Conservation (phyloP, 2,888 invertebrate genomes). For the Proisotoma minuta region DNA sequence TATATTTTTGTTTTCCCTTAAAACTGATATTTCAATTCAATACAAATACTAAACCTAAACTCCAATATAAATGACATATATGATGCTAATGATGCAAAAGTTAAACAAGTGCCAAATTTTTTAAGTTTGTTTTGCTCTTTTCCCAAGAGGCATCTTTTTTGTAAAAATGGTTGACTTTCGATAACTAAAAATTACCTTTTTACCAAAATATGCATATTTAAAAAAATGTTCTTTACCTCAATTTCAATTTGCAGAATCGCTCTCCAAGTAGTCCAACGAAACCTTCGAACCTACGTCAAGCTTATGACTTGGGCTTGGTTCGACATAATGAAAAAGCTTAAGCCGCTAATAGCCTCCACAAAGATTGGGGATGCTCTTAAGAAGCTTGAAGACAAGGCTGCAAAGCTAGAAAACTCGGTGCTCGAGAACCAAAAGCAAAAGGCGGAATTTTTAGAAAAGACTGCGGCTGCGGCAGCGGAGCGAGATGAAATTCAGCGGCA, state of each 20-base stretch:
- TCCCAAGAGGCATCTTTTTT: no score
- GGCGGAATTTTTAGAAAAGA: conserved; percentile 91
- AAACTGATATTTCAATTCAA: no score
- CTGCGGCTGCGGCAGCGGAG: conserved; percentile 85
- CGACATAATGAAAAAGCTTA: conserved; percentile 37
- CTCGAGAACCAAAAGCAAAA: conserved; percentile 68
- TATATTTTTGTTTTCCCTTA: no score
- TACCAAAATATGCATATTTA: neutral
- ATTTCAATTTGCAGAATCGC: no score
- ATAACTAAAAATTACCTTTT: no score
- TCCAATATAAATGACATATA: no score
- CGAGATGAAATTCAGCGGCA: conserved; percentile 82
- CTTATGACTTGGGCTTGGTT: conserved; percentile 41
- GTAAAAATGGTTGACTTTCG: no score
- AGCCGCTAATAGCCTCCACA: conserved; percentile 36
- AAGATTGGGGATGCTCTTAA: conserved; percentile 40
- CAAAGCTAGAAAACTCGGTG: conserved; percentile 16
- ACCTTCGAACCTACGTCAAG: conserved; percentile 34
- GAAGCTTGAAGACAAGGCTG: conserved; percentile 26
- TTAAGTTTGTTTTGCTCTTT: no score
- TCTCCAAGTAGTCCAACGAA: conserved; percentile 34
- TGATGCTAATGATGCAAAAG: no score
- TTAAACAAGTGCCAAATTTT: no score
- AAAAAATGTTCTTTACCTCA: neutral
- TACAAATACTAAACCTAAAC: no score